Evolutionary conservation across 2,113 vertebrate species (phyloP), one percentile per base, ranked within the genome.

Genomic region (Crotophaga sulcirostris): DNA sequence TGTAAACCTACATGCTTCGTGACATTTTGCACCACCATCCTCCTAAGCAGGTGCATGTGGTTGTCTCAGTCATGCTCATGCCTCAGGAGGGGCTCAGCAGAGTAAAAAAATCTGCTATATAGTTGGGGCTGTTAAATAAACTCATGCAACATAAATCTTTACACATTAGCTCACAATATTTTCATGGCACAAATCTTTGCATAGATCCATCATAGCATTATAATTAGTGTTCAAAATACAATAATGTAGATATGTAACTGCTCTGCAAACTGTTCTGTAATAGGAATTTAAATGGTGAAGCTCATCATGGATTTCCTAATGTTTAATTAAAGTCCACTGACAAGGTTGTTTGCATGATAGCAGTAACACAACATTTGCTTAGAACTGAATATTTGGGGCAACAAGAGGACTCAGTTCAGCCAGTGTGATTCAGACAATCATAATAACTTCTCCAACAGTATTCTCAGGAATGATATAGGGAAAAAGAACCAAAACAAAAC

Each of bases 331-430:
- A 33, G 13, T 11, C 20, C 5, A 2, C 47, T 36, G 36, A 5
- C 31, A 4, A 34, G 16, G 45, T 4, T 42, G 40, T n/a, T 28
- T 42, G 47, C 3, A 1, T 17, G 34, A 19, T 4, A 20, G 62
- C 31, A 12, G 19, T 28, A 8, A 21, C 20, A 2, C 13, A 38
- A 13, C 25, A 4, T 52, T 38, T 44, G 34, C 28, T n/a, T 13
- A 64, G 36, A 58, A 45, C 2, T 7, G 9, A 52, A 7, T 59
- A 12, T 16, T 38, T 75, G 56, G 24, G 26, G 60, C 38, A 49
- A 5, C 8, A 21, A 33, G 47, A 1, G 1, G 19, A 1, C 54
- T n/a, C 14, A 11, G 19, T 12, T 40, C 38, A 47, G 60, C 25
- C n/a, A 4, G 6, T 2, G 54, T n/a, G 8, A 36, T 76, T 62